A percentile compares a stretch with the other conserved stretches of the same genome.
These are phyloP conservation scores for Punctoribates punctum DNA, from an alignment of 2,888 invertebrate genomes.

Conservation along the genomic window DNA sequence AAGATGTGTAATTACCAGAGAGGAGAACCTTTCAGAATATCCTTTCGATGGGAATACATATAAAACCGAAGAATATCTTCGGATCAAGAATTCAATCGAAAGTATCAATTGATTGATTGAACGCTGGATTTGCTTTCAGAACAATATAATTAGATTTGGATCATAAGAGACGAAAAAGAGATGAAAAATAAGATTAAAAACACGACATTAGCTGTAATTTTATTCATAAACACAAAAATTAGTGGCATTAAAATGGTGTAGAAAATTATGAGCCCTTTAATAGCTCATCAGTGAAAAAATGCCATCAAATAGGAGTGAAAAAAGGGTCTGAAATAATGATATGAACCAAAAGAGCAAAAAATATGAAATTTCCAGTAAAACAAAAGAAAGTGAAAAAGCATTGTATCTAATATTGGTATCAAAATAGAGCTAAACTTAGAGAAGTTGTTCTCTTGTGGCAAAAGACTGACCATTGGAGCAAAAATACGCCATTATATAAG, in stretches of 20 bases:
- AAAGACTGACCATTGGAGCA: conserved; percentile 29
- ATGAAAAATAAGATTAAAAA: not conserved
- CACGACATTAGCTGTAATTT: conserved; percentile 17
- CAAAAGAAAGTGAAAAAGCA: not conserved
- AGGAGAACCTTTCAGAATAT: conserved; percentile 8
- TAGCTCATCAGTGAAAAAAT: conserved; percentile 7
- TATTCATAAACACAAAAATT: conserved; percentile 24
- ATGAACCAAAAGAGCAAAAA: too few relatives aligned
- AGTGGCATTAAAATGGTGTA: conserved; percentile 7
- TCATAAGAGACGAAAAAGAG: too few relatives aligned
- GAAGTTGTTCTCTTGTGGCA: not conserved
- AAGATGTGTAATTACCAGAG: conserved; percentile 30
- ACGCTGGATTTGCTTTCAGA: not conserved
- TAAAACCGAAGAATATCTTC: not conserved
- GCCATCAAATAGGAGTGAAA: not conserved
- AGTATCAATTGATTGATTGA: conserved; percentile 2
- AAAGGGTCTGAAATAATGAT: not conserved
- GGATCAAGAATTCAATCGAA: not conserved
- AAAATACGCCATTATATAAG: conserved; percentile 13
- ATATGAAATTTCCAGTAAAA: not conserved
- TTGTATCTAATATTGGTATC: not conserved
- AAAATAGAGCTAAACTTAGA: not conserved
- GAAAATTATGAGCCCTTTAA: conserved; percentile 23
- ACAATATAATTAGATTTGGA: too few relatives aligned
- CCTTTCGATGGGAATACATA: not conserved